A percentile compares a stretch with the other conserved stretches of the same genome.
These are phyloP conservation scores for Pseudorhombus dupliciocellatus DNA, from an alignment of 2,113 vertebrate species.

Conservation along the genomic window DNA sequence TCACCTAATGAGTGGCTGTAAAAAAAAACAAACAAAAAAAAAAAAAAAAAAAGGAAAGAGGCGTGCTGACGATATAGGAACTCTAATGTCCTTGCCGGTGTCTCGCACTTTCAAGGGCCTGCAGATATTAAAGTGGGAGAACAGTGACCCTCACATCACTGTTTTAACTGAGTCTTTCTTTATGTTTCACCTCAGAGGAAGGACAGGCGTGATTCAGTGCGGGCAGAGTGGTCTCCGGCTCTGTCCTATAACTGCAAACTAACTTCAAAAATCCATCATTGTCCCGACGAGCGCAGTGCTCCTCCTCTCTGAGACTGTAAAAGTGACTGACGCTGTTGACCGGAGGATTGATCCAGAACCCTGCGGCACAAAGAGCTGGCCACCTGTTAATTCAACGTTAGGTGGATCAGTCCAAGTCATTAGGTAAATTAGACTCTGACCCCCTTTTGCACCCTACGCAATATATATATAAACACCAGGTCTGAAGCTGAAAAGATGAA, in stretches of 20 bases:
- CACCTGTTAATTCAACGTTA: too few species aligned
- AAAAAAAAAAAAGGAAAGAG: background rate
- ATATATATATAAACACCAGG: too few species aligned
- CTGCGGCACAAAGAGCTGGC: too few species aligned
- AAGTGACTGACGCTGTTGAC: background rate
- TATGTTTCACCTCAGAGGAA: slow-evolving; percentile 17
- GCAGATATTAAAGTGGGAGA: slow-evolving; percentile 53
- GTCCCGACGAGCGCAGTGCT: background rate
- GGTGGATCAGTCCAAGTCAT: too few species aligned
- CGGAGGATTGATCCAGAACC: background rate
- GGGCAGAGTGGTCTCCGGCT: slow-evolving; percentile 14
- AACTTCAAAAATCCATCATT: background rate
- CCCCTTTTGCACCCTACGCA: too few species aligned
- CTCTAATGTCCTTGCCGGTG: slow-evolving; percentile 43
- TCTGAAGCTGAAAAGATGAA: too few species aligned
- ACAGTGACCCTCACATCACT: slow-evolving; percentile 7
- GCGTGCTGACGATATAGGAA: slow-evolving; percentile 32
- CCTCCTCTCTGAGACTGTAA: too few species aligned
- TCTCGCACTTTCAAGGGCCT: slow-evolving; percentile 46
- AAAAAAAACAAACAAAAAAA: slow-evolving; percentile 6
- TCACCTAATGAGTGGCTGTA: slow-evolving; percentile 63
- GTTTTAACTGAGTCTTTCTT: background rate
- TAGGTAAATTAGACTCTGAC: too few species aligned
- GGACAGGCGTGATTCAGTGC: slow-evolving; percentile 20
- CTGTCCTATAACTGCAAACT: background rate